phyloP scores from a whole-genome alignment of 2,113 vertebrate species.

The Rhinogobius similis region DNA sequence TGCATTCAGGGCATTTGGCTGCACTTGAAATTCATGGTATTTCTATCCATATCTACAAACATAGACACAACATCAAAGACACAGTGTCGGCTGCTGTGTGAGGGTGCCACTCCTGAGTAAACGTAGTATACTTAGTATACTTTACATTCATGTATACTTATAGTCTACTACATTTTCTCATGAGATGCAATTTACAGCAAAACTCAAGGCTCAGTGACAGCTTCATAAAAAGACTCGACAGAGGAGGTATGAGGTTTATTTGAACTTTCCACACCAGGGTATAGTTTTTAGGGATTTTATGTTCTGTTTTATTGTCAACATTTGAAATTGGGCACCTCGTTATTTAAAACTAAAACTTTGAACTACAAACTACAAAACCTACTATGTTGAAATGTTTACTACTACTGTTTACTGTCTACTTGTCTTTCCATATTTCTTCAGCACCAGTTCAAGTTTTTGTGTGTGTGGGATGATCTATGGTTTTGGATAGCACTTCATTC shows the following conservation, averaged over 20 bases:
- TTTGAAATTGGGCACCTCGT: not conserved
- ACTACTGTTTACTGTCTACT: not conserved
- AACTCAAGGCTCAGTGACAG: not conserved
- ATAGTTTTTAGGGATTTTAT: not conserved
- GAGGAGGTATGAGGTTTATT: not conserved
- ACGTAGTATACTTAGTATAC: slow-evolving; percentile 87
- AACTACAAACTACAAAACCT: too few species aligned
- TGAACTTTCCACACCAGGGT: not conserved
- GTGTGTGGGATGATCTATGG: too few species aligned
- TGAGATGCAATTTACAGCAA: slow-evolving; percentile 40
- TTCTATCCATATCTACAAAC: slow-evolving; percentile 11
- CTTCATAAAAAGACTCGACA: not conserved
- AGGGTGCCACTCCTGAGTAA: slow-evolving; percentile 71
- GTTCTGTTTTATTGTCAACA: too few species aligned
- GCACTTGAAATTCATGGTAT: slow-evolving; percentile 45
- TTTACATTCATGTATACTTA: slow-evolving; percentile 75
- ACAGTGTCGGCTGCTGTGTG: slow-evolving; percentile 5
- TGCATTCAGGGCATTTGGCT: slow-evolving; percentile 41
- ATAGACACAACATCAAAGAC: slow-evolving; percentile 14
- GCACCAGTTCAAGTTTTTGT: too few species aligned
- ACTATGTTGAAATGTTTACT: not conserved
- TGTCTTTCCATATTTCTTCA: too few species aligned
- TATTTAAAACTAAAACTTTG: not conserved
- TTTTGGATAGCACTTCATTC: too few species aligned
- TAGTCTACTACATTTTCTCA: slow-evolving; percentile 84